These are phyloP conservation scores for Lepus oiostolus DNA, from an alignment of 2,797 vertebrate genomes.

Conservation along the genomic window DNA sequence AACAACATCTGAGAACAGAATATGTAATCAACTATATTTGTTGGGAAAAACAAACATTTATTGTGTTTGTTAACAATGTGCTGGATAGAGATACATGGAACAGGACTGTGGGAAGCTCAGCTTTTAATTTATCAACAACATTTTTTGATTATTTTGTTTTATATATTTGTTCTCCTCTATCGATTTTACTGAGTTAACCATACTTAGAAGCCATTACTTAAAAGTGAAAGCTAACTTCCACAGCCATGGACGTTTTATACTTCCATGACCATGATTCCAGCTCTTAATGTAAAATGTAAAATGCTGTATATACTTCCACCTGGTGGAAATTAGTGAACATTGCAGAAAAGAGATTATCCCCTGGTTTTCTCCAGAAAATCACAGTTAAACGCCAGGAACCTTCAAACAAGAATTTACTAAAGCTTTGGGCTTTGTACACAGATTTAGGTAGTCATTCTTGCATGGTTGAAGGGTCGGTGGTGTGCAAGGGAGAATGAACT, in stretches of 20 bases:
- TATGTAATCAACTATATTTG: no score
- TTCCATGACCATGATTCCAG: not conserved
- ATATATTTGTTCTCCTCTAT: not conserved
- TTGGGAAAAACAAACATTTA: not conserved
- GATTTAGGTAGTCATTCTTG: not conserved
- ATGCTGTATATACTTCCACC: conserved; percentile 56
- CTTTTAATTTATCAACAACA: not conserved
- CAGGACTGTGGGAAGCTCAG: not conserved
- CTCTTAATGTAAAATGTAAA: not conserved
- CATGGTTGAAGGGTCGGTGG: not conserved
- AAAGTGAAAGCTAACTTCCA: not conserved
- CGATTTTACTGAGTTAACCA: not conserved
- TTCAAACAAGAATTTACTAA: not conserved
- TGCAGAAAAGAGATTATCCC: not conserved
- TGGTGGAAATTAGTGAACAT: not conserved
- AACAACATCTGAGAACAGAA: not conserved
- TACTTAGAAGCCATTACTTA: not conserved
- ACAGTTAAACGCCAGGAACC: no score
- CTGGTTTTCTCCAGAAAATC: not conserved
- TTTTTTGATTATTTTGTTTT: not conserved
- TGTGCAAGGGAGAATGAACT: not conserved
- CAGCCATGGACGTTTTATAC: not conserved
- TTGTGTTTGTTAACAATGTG: not conserved
- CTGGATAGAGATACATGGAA: not conserved
- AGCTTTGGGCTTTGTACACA: not conserved